phyloP scores from a whole-genome alignment of 2,888 invertebrate species.

The Myopa tessellatipennis region DNA sequence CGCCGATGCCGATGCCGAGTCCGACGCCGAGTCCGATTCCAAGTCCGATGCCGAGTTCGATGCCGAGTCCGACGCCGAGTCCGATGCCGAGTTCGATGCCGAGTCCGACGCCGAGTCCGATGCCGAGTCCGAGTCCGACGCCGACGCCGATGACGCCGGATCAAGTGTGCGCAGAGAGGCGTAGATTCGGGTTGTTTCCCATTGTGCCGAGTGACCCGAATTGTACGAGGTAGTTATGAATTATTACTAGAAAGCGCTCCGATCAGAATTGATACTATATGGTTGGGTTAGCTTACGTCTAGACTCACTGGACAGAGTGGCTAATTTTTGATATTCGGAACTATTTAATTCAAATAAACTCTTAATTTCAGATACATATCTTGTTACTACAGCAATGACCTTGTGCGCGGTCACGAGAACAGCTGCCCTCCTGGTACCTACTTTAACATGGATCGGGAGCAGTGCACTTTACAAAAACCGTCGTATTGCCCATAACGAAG shows the following conservation, averaged over 20 bases:
- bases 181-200: slow-evolving; percentile 55
- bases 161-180: slow-evolving; percentile 51
- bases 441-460: slow-evolving; percentile 50
- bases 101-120: slow-evolving; percentile 20
- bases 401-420: slow-evolving; percentile 52
- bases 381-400: slow-evolving; percentile 51
- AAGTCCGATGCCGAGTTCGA: slow-evolving; percentile 27
- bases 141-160: slow-evolving; percentile 47
- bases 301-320: no score
- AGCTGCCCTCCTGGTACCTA: slow-evolving; percentile 52
- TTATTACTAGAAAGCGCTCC: not conserved
- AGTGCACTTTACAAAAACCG: slow-evolving; percentile 54
- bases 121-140: not conserved
- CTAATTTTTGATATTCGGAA: not conserved
- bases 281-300: no score
- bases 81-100: slow-evolving; percentile 43
- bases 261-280: no score
- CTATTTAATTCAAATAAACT: not conserved
- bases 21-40: no score
- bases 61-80: not conserved
- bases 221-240: slow-evolving; percentile 55
- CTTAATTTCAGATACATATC: slow-evolving; percentile 57
- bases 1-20: slow-evolving; percentile 41
- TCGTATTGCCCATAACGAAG: slow-evolving; percentile 48
- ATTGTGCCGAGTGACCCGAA: slow-evolving; percentile 55